These are phyloP conservation scores for Phodopus roborovskii DNA, from an alignment of 2,113 vertebrate genomes.

Conservation along the genomic window DNA sequence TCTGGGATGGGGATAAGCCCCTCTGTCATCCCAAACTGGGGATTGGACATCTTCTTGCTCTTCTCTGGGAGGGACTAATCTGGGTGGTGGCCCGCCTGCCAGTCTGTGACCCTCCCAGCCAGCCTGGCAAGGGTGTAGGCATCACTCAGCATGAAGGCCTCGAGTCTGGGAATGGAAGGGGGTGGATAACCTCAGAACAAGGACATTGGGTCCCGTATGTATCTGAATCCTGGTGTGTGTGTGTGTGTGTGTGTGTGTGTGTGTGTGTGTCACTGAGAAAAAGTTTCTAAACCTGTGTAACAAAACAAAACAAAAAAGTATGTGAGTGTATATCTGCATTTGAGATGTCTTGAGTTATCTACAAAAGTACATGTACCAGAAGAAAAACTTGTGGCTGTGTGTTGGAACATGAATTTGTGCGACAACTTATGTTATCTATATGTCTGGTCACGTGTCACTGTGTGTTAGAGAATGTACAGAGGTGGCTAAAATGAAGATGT, in stretches of 20 bases:
- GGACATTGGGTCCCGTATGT: background rate
- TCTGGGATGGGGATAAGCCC: background rate
- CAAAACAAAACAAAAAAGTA: background rate
- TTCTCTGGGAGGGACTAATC: conserved; percentile 42
- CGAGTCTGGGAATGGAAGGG: background rate
- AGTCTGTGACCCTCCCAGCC: conserved; percentile 71
- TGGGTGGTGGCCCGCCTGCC: conserved; percentile 50
- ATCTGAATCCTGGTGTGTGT: background rate
- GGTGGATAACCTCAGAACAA: background rate
- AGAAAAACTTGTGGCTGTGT: background rate
- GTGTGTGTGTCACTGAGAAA: background rate
- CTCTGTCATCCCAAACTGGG: background rate
- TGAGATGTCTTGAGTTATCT: background rate
- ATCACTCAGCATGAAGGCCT: conserved; percentile 55
- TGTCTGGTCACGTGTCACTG: background rate
- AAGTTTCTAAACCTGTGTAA: background rate
- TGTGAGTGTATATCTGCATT: background rate
- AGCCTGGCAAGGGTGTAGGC: conserved; percentile 79
- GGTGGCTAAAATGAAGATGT: background rate
- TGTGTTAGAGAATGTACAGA: background rate
- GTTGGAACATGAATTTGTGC: background rate
- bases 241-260: background rate
- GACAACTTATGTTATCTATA: background rate
- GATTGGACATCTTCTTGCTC: background rate
- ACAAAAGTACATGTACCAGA: background rate